Percentiles rank a stretch among this genome's conserved stretches.
Evolutionary conservation across 1,140 invertebrate genomes (phyloP).

Genomic region (Halictus rubicundus): DNA sequence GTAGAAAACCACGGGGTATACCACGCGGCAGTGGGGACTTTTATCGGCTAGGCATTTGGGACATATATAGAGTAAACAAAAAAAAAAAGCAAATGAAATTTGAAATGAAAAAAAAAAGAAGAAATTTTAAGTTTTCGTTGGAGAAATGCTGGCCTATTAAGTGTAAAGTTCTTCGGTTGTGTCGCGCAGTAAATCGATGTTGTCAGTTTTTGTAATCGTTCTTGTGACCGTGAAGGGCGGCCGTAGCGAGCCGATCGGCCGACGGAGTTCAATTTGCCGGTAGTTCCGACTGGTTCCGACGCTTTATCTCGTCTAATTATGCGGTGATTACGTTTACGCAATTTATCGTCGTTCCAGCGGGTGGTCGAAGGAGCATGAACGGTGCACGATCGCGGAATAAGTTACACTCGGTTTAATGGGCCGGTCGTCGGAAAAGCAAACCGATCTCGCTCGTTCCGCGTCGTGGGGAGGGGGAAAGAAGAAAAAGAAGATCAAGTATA

Average conservation of each 20-base stretch:
- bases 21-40: too few species aligned
- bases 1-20: too few species aligned
- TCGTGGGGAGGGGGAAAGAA: background rate
- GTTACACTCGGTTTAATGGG: slow-evolving; percentile 23
- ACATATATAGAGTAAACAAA: too few species aligned
- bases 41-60: too few species aligned
- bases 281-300: background rate
- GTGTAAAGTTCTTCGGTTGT: too few species aligned
- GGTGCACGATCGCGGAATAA: slow-evolving; percentile 7
- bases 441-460: too few species aligned
- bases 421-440: background rate
- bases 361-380: background rate
- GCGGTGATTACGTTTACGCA: slow-evolving; percentile 17
- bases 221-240: background rate
- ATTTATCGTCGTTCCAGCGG: slow-evolving; percentile 7
- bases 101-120: too few species aligned
- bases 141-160: too few species aligned
- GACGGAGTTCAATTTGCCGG: slow-evolving; percentile 15
- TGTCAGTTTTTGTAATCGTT: background rate
- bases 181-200: background rate
- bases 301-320: slow-evolving; percentile 23
- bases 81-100: too few species aligned
- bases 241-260: too few species aligned
- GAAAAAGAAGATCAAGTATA: background rate
- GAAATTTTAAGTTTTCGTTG: too few species aligned